Evolutionary conservation across 2,113 vertebrate species (phyloP).

Genomic region (Carettochelys insculpta): DNA sequence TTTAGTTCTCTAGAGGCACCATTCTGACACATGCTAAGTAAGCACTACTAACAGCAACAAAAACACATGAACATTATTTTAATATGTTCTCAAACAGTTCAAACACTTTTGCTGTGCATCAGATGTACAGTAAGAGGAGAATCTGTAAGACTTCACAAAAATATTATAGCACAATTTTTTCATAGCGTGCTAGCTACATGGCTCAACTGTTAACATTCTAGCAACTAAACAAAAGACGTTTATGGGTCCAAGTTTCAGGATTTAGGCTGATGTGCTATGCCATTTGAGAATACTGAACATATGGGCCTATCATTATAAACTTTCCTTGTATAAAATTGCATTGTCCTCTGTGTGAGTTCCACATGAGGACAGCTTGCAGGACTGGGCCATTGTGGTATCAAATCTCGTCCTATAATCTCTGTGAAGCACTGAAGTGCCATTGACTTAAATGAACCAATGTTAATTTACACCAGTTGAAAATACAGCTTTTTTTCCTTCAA

Average conservation of each 20-base stretch:
- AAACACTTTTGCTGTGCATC: background rate
- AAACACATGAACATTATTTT: accelerated
- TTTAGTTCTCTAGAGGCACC: background rate
- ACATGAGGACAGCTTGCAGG: background rate
- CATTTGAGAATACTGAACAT: background rate
- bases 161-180: background rate
- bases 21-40: background rate
- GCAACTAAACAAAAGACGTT: background rate
- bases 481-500: background rate
- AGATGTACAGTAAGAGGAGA: background rate
- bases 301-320: accelerated
- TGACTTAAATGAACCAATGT: background rate
- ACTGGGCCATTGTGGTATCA: background rate
- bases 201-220: background rate
- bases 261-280: background rate
- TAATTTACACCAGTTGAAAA: background rate
- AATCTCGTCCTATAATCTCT: background rate
- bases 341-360: background rate
- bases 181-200: background rate
- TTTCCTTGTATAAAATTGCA: background rate
- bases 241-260: background rate
- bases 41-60: background rate
- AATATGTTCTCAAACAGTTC: background rate
- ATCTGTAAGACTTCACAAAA: background rate
- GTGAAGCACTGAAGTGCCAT: background rate